A percentile compares a stretch with the other conserved stretches of the same genome.
phyloP scores from a whole-genome alignment of 2,113 vertebrate species.

The Alligator sinensis region DNA sequence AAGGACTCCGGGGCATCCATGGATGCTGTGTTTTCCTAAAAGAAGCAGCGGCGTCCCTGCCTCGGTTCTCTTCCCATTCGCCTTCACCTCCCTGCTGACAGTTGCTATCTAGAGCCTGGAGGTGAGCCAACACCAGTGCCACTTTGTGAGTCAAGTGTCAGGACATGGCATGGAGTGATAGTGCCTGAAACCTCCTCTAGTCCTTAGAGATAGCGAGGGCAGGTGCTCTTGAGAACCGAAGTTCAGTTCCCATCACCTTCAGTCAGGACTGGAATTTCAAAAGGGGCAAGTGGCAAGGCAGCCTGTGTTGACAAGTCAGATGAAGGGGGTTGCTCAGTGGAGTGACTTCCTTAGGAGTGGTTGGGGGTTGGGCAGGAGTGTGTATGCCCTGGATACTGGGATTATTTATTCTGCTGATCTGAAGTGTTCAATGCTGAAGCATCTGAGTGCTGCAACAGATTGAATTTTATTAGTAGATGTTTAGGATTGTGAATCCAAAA shows the following conservation, averaged over 20 bases:
- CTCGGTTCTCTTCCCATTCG: slow-evolving; percentile 2
- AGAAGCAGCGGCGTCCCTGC: slow-evolving; percentile 1
- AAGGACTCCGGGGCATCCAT: not conserved
- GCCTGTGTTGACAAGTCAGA: slow-evolving; percentile 80
- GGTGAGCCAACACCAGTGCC: slow-evolving; percentile 74
- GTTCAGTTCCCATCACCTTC: slow-evolving; percentile 78
- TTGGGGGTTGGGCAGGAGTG: slow-evolving; percentile 64
- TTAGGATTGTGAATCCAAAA: not conserved
- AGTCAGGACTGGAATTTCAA: slow-evolving; percentile 64
- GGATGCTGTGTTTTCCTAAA: not conserved
- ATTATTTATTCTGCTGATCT: slow-evolving; percentile 59
- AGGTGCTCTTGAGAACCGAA: slow-evolving; percentile 72
- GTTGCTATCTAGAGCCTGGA: slow-evolving; percentile 75
- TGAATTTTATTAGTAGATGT: not conserved
- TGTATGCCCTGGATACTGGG: slow-evolving; percentile 36
- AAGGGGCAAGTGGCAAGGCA: slow-evolving; percentile 66
- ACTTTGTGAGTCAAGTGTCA: slow-evolving; percentile 86
- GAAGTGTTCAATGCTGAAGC: slow-evolving; percentile 38
- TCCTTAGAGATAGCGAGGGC: slow-evolving; percentile 76
- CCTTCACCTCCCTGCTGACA: slow-evolving; percentile 61
- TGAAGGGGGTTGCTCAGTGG: slow-evolving; percentile 65
- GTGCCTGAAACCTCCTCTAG: slow-evolving; percentile 74
- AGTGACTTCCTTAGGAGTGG: slow-evolving; percentile 76
- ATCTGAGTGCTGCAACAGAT: slow-evolving; percentile 1
- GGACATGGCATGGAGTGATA: slow-evolving; percentile 81